A percentile compares a stretch with the other conserved stretches of the same genome.
phyloP scores from a whole-genome alignment of 2,888 invertebrate genomes.

The Leptogaster cylindrica region DNA sequence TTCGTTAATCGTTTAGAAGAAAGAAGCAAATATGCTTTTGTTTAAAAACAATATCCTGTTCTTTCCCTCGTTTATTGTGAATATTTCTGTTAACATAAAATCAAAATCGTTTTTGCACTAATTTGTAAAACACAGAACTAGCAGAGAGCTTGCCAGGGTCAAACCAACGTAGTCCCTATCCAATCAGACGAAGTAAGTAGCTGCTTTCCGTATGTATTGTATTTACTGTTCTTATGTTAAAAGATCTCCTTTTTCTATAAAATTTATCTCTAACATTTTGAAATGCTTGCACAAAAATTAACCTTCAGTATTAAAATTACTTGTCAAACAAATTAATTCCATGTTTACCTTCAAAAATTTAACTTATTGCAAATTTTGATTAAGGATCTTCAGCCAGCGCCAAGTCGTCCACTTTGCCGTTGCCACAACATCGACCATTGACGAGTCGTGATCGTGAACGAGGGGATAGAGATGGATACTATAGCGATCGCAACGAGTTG shows the following conservation, averaged over 20 bases:
- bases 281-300: constrained; percentile 17
- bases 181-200: constrained; percentile 82
- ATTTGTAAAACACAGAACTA: constrained; percentile 69
- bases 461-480: constrained; percentile 82
- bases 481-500: constrained; percentile 86
- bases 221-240: background rate
- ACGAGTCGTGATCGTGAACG: constrained; percentile 67
- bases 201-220: constrained; percentile 47
- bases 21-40: background rate
- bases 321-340: too few species aligned
- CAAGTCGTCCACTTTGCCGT: constrained; percentile 82
- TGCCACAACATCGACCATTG: constrained; percentile 73
- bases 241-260: background rate
- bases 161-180: constrained; percentile 85
- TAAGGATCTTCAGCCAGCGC: constrained; percentile 72
- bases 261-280: background rate
- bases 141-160: constrained; percentile 85
- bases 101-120: constrained; percentile 43
- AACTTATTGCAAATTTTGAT: constrained; percentile 46
- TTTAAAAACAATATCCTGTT: background rate
- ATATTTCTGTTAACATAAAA: constrained; percentile 23
- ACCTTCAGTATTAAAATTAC: constrained; percentile 3
- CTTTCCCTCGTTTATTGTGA: constrained; percentile 3
- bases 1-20: constrained; percentile 1
- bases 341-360: constrained; percentile 19